These are phyloP conservation scores for Siniperca chuatsi DNA, from an alignment of 2,113 vertebrate species.

Conservation along the genomic window DNA sequence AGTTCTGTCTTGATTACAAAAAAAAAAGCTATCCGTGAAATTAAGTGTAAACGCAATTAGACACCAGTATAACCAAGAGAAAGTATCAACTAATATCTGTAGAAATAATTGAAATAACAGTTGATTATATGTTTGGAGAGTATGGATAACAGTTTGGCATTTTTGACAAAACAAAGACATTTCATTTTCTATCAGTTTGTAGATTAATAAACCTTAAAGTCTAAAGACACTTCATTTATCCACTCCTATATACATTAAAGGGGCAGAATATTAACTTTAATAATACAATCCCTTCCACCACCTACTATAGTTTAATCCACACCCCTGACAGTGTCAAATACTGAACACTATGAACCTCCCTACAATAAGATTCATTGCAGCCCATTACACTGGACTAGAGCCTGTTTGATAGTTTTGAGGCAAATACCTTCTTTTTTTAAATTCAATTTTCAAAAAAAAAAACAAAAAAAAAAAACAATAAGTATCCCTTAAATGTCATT, in stretches of 20 bases:
- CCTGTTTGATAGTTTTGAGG: background rate
- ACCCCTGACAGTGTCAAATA: background rate
- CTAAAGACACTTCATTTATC: background rate
- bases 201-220: background rate
- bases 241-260: background rate
- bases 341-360: background rate
- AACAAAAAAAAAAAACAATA: too few species aligned
- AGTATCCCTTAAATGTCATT: background rate
- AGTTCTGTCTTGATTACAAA: background rate
- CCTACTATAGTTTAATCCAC: background rate
- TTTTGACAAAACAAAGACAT: background rate
- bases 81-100: background rate
- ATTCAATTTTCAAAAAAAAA: too few species aligned
- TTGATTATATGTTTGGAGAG: background rate
- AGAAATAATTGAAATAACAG: background rate
- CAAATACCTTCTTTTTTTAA: background rate
- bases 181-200: background rate
- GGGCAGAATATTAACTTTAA: background rate
- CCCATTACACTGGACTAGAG: background rate
- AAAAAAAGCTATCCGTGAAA: background rate
- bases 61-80: too few species aligned
- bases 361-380: background rate
- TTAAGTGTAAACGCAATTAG: background rate
- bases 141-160: background rate
- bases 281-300: background rate